A percentile compares a stretch with the other conserved stretches of the same genome.
phyloP scores from a whole-genome alignment of 2,797 vertebrate genomes.

The Sorex maritimensis region DNA sequence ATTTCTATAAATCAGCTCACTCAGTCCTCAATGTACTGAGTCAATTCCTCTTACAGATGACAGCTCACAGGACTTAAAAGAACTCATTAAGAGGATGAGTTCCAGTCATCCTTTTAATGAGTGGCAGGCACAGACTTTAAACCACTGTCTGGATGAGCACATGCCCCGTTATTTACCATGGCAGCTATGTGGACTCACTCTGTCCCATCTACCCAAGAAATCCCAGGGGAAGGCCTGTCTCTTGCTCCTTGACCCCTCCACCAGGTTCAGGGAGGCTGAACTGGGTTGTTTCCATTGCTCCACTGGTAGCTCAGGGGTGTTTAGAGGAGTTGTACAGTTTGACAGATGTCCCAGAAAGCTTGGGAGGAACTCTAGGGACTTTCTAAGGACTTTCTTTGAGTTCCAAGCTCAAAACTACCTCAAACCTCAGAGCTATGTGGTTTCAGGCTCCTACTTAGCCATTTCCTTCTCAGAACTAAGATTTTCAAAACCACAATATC shows the following conservation, averaged over 20 bases:
- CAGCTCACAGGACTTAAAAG: not conserved
- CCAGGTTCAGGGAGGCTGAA: not conserved
- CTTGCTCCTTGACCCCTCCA: not conserved
- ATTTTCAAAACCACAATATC: not conserved
- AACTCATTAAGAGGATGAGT: not conserved
- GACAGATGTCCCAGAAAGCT: not conserved
- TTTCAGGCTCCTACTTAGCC: not conserved
- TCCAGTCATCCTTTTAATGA: not conserved
- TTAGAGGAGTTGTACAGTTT: constrained; percentile 1
- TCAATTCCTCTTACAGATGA: not conserved
- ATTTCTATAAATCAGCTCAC: not conserved
- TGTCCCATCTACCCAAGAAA: not conserved
- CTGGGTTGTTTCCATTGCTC: not conserved
- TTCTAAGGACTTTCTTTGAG: too few species aligned
- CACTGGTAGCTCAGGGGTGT: not conserved
- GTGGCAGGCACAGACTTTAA: not conserved
- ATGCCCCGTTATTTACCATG: not conserved
- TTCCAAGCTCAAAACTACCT: too few species aligned
- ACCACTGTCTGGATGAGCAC: not conserved
- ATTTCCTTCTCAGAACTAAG: not conserved
- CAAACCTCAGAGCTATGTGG: not conserved
- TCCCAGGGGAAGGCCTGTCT: not conserved
- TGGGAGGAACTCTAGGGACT: not conserved
- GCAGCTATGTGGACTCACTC: too few species aligned
- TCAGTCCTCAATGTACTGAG: not conserved